A percentile compares a stretch with the other conserved stretches of the same genome.
These are phyloP conservation scores for Chirona hameri DNA, from an alignment of 2,888 invertebrate species.

Conservation along the genomic window DNA sequence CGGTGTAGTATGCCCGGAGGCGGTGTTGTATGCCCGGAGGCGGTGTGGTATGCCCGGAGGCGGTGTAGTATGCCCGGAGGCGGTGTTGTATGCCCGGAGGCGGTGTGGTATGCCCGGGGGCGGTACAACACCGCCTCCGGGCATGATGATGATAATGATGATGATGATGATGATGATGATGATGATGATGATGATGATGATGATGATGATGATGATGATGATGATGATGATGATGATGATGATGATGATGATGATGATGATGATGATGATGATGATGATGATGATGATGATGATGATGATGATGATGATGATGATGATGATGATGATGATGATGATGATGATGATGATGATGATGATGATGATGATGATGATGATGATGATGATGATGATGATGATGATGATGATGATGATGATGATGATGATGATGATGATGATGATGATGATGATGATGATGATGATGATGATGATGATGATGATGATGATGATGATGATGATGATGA, in stretches of 20 bases:
- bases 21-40: too few relatives aligned
- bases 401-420: conserved; percentile 23
- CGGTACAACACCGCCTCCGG: too few relatives aligned
- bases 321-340: conserved; percentile 1
- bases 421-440: conserved; percentile 13
- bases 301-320: conserved; percentile 1
- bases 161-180: not conserved
- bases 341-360: conserved; percentile 1
- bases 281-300: not conserved
- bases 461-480: not conserved
- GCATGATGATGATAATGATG: not conserved
- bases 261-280: conserved; percentile 12
- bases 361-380: not conserved
- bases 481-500: not conserved
- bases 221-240: conserved; percentile 9
- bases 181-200: conserved; percentile 10
- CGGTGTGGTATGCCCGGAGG: too few relatives aligned
- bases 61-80: too few relatives aligned
- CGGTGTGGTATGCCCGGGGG: too few relatives aligned
- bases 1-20: too few relatives aligned
- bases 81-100: too few relatives aligned
- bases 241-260: not conserved
- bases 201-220: not conserved
- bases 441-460: not conserved
- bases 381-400: not conserved